phyloP scores from a whole-genome alignment of 2,113 vertebrate species.

The Etheostoma cragini region DNA sequence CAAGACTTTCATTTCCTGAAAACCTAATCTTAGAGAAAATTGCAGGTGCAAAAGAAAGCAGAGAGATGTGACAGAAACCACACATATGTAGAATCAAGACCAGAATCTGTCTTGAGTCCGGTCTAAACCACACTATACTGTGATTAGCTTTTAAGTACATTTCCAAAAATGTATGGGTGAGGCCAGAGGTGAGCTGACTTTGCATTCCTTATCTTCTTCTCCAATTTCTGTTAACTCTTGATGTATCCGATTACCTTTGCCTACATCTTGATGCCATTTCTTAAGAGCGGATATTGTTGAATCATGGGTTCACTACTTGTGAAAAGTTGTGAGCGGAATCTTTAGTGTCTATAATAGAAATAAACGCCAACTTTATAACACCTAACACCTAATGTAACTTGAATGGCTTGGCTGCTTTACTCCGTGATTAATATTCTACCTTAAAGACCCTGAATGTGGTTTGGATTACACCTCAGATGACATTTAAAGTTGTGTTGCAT shows the following conservation, averaged over 20 bases:
- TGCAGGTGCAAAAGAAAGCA: not conserved
- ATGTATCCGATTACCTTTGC: not conserved
- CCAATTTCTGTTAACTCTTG: not conserved
- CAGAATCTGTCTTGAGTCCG: not conserved
- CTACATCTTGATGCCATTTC: too few relatives aligned
- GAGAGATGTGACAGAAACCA: not conserved
- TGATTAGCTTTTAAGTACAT: not conserved
- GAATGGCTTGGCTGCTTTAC: not conserved
- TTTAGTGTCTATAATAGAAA: not conserved
- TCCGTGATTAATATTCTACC: not conserved
- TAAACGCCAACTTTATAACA: not conserved
- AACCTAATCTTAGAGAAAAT: not conserved
- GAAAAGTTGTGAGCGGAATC: not conserved
- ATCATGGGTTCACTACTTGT: not conserved
- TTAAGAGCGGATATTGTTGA: not conserved
- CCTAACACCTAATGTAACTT: not conserved
- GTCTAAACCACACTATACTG: not conserved
- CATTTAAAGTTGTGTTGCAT: not conserved
- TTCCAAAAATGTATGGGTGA: not conserved
- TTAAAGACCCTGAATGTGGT: not conserved
- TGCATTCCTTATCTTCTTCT: too few relatives aligned
- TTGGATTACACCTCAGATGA: not conserved
- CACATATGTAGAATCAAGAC: not conserved
- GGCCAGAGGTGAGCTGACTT: not conserved
- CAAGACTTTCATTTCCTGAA: constrained; percentile 13